Evolutionary conservation across 2,888 invertebrate species (phyloP).

Genomic region (Melinaea menophilus): DNA sequence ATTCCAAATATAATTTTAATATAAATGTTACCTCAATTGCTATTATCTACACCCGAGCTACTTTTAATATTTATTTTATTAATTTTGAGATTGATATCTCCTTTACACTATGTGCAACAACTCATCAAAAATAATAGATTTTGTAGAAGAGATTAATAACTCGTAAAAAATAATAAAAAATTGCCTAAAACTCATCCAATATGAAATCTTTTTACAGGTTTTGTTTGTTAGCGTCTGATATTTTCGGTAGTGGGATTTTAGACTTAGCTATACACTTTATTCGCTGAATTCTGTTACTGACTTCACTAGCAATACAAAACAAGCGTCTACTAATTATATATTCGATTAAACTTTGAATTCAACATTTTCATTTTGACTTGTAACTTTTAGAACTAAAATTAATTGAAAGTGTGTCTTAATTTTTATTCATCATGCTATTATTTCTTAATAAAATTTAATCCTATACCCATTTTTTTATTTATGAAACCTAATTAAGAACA

Average conservation of each 20-base stretch:
- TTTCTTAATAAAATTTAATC: too few relatives aligned
- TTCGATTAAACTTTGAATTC: background rate
- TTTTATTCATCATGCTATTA: background rate
- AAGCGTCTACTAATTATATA: background rate
- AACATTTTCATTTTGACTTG: background rate
- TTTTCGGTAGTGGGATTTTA: slow-evolving; percentile 6
- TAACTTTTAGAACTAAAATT: too few relatives aligned
- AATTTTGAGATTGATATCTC: too few relatives aligned
- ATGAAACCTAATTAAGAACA: too few relatives aligned
- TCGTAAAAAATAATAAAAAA: background rate
- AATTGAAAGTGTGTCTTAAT: background rate
- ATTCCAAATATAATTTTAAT: too few relatives aligned
- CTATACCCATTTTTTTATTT: too few relatives aligned
- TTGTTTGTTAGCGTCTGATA: background rate
- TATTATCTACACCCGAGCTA: too few relatives aligned
- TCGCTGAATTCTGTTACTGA: slow-evolving; percentile 14
- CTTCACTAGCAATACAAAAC: slow-evolving; percentile 1
- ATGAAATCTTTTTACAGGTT: background rate
- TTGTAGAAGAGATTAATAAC: too few relatives aligned
- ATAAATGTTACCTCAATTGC: too few relatives aligned
- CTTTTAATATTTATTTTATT: too few relatives aligned
- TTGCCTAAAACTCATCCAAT: background rate
- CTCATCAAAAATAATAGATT: too few relatives aligned
- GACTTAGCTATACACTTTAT: slow-evolving; percentile 19
- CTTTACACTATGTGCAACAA: too few relatives aligned